Evolutionary conservation across 2,888 invertebrate genomes (phyloP).

Genomic region (Drosophila prostipennis): DNA sequence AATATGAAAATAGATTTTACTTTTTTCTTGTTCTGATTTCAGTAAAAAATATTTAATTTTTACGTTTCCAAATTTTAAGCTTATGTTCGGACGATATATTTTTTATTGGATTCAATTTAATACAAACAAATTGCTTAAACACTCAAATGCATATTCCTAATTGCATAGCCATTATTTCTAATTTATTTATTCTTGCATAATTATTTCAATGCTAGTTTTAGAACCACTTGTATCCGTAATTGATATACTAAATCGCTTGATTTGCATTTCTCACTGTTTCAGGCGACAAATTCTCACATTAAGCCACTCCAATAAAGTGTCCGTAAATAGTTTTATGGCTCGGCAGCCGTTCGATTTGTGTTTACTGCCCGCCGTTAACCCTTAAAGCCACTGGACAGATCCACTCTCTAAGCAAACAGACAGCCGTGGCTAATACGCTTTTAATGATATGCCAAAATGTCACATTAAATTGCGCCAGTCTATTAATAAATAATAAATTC

Average conservation of each 20-base stretch:
- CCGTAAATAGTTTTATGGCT: slow-evolving; percentile 40
- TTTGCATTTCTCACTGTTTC: slow-evolving; percentile 1
- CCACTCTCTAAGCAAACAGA: neutral
- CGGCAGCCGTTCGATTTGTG: slow-evolving; percentile 11
- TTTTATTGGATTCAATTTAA: no score
- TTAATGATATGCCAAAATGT: slow-evolving; percentile 76
- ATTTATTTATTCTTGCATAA: neutral
- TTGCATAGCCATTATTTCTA: neutral
- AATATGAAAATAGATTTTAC: no score
- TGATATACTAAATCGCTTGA: slow-evolving; percentile 5
- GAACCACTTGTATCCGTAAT: neutral
- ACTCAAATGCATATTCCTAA: neutral
- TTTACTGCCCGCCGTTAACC: slow-evolving; percentile 14
- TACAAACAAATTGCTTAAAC: no score
- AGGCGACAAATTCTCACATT: slow-evolving; percentile 30
- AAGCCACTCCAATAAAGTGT: slow-evolving; percentile 8
- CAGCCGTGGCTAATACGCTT: slow-evolving; percentile 56
- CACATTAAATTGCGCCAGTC: slow-evolving; percentile 72
- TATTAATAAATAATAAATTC: slow-evolving; percentile 74
- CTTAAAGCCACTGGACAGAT: slow-evolving; percentile 6
- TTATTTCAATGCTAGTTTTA: neutral
- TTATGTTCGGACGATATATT: no score
- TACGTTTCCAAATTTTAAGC: no score
- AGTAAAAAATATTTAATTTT: no score
- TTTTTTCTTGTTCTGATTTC: no score